Evolutionary conservation across 2,797 vertebrate genomes (phyloP).

Genomic region (Apogon hyalosoma): DNA sequence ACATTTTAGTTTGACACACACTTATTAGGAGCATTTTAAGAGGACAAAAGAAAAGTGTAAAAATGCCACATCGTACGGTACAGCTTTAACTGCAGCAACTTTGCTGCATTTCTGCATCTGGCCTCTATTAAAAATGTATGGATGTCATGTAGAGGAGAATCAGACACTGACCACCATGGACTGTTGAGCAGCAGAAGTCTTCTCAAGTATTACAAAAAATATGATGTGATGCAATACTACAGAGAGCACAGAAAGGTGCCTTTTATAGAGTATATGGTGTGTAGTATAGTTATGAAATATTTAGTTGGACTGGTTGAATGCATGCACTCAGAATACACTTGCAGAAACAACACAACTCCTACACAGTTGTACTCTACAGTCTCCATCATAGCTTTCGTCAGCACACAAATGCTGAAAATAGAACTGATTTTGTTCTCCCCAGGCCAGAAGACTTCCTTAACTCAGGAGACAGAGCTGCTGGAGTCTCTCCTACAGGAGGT

Average conservation of each 20-base stretch:
- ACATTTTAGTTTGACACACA: too few species aligned
- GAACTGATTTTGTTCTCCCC: conserved; percentile 60
- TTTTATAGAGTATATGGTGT: conserved; percentile 38
- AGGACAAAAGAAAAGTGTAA: too few species aligned
- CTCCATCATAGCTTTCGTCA: conserved; percentile 53
- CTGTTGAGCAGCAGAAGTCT: too few species aligned
- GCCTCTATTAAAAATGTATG: too few species aligned
- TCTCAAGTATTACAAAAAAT: too few species aligned
- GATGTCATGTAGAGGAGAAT: too few species aligned
- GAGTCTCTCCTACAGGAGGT: conserved; percentile 98
- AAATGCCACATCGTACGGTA: too few species aligned
- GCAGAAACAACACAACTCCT: conserved; percentile 32
- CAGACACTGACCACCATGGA: too few species aligned
- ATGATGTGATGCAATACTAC: neutral
- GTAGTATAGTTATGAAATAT: conserved; percentile 62
- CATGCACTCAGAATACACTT: conserved; percentile 41
- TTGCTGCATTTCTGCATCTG: too few species aligned
- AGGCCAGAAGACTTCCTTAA: conserved; percentile 99
- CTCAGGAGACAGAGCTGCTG: conserved; percentile 97
- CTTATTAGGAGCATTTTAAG: too few species aligned
- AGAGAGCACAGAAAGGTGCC: conserved; percentile 28
- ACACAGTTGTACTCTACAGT: conserved; percentile 34
- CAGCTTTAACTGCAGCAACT: too few species aligned
- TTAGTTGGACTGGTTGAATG: conserved; percentile 55
- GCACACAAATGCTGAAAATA: conserved; percentile 63